phyloP scores from a whole-genome alignment of 2,797 vertebrate genomes.

The Masticophis lateralis region DNA sequence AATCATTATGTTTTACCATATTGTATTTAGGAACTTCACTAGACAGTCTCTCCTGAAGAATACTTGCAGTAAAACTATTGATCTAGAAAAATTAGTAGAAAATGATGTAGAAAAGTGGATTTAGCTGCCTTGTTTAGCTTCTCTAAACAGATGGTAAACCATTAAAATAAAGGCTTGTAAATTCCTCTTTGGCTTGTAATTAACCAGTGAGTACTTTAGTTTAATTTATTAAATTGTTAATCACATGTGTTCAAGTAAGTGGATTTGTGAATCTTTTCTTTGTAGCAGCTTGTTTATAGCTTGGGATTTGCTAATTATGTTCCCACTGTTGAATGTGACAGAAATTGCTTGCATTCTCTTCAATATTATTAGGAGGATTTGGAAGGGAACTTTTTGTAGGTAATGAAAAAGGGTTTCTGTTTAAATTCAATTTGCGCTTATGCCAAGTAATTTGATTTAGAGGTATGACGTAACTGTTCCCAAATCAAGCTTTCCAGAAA shows the following conservation, averaged over 20 bases:
- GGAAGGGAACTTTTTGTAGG: neutral
- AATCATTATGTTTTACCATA: neutral
- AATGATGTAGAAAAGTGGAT: conserved; percentile 16
- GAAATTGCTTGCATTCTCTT: neutral
- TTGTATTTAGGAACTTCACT: neutral
- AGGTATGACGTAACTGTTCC: neutral
- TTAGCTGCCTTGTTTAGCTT: conserved; percentile 32
- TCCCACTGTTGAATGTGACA: conserved; percentile 26
- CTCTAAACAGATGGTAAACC: conserved; percentile 8
- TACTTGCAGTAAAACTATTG: neutral
- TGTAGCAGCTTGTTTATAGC: conserved; percentile 18
- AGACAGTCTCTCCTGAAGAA: neutral
- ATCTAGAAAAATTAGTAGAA: conserved; percentile 17
- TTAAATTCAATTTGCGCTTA: neutral
- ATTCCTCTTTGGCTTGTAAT: conserved; percentile 35
- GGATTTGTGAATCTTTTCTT: conserved; percentile 16
- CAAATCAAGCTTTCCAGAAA: neutral
- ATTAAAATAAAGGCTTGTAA: neutral
- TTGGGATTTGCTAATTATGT: neutral
- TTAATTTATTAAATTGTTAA: conserved; percentile 35
- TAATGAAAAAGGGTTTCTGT: neutral
- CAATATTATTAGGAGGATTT: neutral
- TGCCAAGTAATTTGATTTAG: neutral
- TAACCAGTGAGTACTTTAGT: conserved; percentile 3
- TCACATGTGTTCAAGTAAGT: conserved; percentile 20